Evolutionary conservation across 30 jellyfish, hydroid and myxozoan genomes (phyloP), one percentile per base, ranked within the genome.

Genomic region (Rhopilema esculentum): DNA sequence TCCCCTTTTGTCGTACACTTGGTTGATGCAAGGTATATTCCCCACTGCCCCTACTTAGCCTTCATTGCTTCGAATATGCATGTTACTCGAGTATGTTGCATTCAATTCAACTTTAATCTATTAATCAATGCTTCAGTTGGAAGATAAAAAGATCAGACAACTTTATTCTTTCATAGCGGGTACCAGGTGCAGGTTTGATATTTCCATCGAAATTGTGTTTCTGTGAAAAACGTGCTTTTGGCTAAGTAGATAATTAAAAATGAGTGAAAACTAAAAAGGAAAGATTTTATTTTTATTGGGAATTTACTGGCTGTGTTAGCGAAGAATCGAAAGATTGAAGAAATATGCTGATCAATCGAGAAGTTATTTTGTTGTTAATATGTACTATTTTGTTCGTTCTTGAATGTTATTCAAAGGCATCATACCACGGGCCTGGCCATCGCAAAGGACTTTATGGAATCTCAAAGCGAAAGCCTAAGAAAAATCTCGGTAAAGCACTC

Each of bases 401-500:
- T 1, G 33, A 26, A 0, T 15, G 50, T 25, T 25, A 18, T 9
- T 64, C 74, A 19, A 64, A 0, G 48, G 48, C 78, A 21, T 21
- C 29, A 21, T 2, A 23, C 25, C 61, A 70, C 7, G 86, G 86
- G 22, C 88, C 88, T 1, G 79, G 79, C 49, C 88, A 79, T 62
- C 88, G 50, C 29, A 79, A 79, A 57, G 88, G 88, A 62, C 88
- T 79, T 0, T 79, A 79, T 28, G 88, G 88, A n/a, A 79, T 57
- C 25, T 52, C 88, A 20, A 79, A 50, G 27, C 40, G 51, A 62
- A 27, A 61, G 27, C 64, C 24, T 40, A 22, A 66, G 18, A 79
- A 79, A 79, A 57, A 48, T n/a, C 16, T 16, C 23, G 72, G 12
- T 8, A 48, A 17, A 4, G 27, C 26, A 32, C 8, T 16, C 22